Percentiles rank a stretch among this genome's conserved stretches.
These are phyloP conservation scores for Stichopus horrens DNA, from an alignment of 53 echinoderm and acorn worm species.

Conservation along the genomic window DNA sequence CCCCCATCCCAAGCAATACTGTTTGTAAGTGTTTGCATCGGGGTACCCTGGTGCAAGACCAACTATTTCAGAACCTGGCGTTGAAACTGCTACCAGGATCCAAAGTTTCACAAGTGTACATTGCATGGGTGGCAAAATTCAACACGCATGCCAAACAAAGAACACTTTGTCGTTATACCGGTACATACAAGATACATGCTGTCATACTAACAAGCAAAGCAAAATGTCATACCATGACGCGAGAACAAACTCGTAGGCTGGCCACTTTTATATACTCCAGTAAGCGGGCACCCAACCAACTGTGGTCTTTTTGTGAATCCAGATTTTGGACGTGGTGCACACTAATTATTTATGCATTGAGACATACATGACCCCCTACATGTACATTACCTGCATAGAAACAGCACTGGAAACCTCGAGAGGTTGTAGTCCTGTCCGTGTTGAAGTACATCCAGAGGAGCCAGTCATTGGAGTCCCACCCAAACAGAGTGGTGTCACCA, in stretches of 20 bases:
- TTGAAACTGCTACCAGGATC: too few species aligned
- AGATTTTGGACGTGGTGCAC: not conserved
- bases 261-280: too few species aligned
- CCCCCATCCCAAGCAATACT: too few species aligned
- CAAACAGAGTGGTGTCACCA: slow-evolving; percentile 2
- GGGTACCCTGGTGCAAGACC: too few species aligned
- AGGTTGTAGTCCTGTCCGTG: slow-evolving; percentile 29
- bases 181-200: not conserved
- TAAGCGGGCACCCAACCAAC: too few species aligned
- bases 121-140: too few species aligned
- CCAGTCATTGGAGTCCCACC: slow-evolving; percentile 35
- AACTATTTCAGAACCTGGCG: too few species aligned
- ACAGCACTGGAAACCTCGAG: slow-evolving; percentile 38
- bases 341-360: not conserved
- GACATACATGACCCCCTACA: not conserved
- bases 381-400: slow-evolving; percentile 41
- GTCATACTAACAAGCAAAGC: not conserved
- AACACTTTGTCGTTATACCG: too few species aligned
- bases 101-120: too few species aligned
- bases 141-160: too few species aligned
- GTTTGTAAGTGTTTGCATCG: too few species aligned
- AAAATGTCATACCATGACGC: not conserved
- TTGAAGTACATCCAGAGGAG: slow-evolving; percentile 41
- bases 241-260: not conserved
- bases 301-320: too few species aligned